These are phyloP conservation scores for Crotalus adamanteus DNA, from an alignment of 2,797 vertebrate genomes.

Conservation along the genomic window DNA sequence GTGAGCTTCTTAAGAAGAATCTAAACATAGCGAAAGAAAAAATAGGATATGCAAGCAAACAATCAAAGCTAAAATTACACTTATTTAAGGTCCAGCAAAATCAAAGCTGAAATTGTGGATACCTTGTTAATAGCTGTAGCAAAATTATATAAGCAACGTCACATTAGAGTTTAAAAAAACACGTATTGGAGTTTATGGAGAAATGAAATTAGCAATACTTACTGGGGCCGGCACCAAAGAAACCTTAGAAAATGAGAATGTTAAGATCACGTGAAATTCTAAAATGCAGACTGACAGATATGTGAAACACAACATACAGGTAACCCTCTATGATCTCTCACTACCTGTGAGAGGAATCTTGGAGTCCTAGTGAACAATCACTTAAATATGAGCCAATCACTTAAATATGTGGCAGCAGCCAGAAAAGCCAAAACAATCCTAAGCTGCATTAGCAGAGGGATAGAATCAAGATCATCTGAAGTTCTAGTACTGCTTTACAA, in stretches of 20 bases:
- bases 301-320: background rate
- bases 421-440: no score
- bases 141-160: background rate
- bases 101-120: background rate
- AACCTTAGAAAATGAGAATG: background rate
- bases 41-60: background rate
- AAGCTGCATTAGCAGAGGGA: no score
- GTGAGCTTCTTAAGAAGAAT: background rate
- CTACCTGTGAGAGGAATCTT: no score
- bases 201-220: background rate
- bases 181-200: background rate
- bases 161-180: background rate
- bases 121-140: background rate
- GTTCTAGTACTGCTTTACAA: no score
- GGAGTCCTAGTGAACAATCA: no score
- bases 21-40: background rate
- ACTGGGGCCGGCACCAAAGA: background rate
- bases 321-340: no score
- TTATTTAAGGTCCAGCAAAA: background rate
- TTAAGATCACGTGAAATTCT: background rate
- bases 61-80: background rate
- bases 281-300: background rate
- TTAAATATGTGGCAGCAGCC: no score
- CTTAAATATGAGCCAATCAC: no score
- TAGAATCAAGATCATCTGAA: no score